Percentiles rank a stretch among this genome's conserved stretches.
Evolutionary conservation across 2,797 vertebrate species (phyloP).

Genomic region (Microtus californicus): DNA sequence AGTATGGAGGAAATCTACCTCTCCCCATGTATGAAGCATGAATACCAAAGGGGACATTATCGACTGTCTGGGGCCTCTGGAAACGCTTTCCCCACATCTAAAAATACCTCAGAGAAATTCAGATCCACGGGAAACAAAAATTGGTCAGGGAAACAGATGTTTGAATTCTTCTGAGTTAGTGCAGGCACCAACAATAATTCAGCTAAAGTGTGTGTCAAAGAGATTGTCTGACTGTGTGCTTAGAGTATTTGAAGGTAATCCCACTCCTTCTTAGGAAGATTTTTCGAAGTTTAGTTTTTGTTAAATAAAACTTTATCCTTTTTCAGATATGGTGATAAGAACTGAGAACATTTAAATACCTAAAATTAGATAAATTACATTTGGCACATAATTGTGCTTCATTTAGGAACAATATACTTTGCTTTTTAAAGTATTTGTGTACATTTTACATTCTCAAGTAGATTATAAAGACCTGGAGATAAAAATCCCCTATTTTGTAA

Average conservation of each 20-base stretch:
- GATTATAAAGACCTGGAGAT: conserved; percentile 39
- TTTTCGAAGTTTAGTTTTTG: conserved; percentile 60
- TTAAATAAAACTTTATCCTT: conserved; percentile 52
- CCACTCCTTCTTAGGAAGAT: conserved; percentile 11
- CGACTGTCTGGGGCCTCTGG: conserved; percentile 49
- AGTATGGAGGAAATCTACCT: conserved; percentile 38
- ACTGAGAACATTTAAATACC: conserved; percentile 42
- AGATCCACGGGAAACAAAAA: conserved; percentile 71
- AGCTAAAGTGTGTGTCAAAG: conserved; percentile 58
- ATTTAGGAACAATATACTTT: conserved; percentile 46
- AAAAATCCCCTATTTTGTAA: conserved; percentile 54
- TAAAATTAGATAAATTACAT: conserved; percentile 65
- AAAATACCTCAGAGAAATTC: conserved; percentile 77
- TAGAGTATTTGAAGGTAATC: conserved; percentile 64
- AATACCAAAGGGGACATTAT: conserved; percentile 63
- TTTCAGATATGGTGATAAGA: conserved; percentile 29
- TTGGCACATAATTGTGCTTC: conserved; percentile 33
- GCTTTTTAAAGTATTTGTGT: conserved; percentile 46
- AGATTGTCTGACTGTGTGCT: conserved; percentile 33
- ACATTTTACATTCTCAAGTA: neutral
- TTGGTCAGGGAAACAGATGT: conserved; percentile 75
- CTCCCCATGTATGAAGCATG: conserved; percentile 21
- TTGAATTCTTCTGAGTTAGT: conserved; percentile 65
- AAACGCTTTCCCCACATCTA: conserved; percentile 64
- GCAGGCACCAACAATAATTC: conserved; percentile 42